These are phyloP conservation scores for Telmatochromis sp. DNA, from an alignment of 2,113 vertebrate genomes.

Conservation along the genomic window DNA sequence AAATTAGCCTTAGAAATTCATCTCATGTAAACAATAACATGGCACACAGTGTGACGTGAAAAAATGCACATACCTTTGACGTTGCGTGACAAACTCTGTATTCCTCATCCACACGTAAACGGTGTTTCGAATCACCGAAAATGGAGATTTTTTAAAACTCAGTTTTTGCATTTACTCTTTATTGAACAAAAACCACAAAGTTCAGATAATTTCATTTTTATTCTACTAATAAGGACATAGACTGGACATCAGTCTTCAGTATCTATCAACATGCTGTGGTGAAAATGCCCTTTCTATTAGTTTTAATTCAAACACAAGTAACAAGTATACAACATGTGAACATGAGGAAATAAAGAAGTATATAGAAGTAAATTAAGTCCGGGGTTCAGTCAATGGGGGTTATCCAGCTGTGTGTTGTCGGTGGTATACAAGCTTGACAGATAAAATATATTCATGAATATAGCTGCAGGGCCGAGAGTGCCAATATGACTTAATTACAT, in stretches of 20 bases:
- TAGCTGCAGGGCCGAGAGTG: not conserved
- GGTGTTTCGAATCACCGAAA: rapidly evolving
- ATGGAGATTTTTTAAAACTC: not conserved
- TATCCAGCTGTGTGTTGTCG: not conserved
- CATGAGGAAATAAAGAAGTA: not conserved
- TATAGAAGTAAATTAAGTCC: not conserved
- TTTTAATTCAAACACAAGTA: not conserved
- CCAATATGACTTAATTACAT: not conserved
- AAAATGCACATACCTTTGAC: not conserved
- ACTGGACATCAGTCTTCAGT: not conserved
- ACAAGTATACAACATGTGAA: not conserved
- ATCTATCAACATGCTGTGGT: not conserved
- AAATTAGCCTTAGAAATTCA: not conserved
- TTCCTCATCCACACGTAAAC: not conserved
- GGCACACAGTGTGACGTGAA: rapidly evolving
- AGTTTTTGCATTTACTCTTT: not conserved
- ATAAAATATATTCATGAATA: not conserved
- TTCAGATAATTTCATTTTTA: not conserved
- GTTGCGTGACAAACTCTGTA: rapidly evolving
- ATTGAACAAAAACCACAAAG: not conserved
- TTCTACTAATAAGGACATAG: not conserved
- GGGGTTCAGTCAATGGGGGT: not conserved
- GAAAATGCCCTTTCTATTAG: not conserved
- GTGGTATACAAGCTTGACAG: not conserved
- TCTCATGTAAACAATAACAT: not conserved